These are phyloP conservation scores for Drosophila takahashii DNA, from an alignment of 1,140 invertebrate genomes.

Conservation along the genomic window DNA sequence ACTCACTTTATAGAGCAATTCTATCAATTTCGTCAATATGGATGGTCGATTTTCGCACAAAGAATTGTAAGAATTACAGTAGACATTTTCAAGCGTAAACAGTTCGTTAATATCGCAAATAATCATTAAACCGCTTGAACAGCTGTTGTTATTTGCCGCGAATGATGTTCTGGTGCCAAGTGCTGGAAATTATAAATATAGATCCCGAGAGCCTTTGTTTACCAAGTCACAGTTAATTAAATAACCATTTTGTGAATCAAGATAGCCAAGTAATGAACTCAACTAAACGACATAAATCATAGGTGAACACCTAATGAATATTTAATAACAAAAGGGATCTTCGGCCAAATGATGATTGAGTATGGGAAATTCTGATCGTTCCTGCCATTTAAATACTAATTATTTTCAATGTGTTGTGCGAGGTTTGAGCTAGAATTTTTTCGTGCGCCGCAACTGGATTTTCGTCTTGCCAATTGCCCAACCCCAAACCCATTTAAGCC, in stretches of 20 bases:
- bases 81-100: not conserved
- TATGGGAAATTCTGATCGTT: not conserved
- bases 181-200: conserved; percentile 2
- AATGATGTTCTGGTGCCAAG: conserved; percentile 4
- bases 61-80: conserved; percentile 1
- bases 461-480: conserved; percentile 11
- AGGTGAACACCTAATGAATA: not conserved
- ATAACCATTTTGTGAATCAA: not conserved
- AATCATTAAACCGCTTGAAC: conserved; percentile 6
- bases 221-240: conserved; percentile 15
- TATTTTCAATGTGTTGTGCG: not conserved
- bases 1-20: not conserved
- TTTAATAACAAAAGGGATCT: not conserved
- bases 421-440: not conserved
- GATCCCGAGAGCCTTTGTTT: not conserved
- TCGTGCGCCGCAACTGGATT: not conserved
- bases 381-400: not conserved
- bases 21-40: not conserved
- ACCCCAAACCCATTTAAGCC: conserved; percentile 5
- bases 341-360: not conserved
- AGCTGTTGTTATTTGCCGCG: not conserved
- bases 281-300: conserved; percentile 10
- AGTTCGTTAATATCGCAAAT: conserved; percentile 16
- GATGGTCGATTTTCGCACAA: not conserved
- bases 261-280: not conserved